Evolutionary conservation across 1,140 invertebrate species (phyloP).

Genomic region (Propsilocerus akamusi): DNA sequence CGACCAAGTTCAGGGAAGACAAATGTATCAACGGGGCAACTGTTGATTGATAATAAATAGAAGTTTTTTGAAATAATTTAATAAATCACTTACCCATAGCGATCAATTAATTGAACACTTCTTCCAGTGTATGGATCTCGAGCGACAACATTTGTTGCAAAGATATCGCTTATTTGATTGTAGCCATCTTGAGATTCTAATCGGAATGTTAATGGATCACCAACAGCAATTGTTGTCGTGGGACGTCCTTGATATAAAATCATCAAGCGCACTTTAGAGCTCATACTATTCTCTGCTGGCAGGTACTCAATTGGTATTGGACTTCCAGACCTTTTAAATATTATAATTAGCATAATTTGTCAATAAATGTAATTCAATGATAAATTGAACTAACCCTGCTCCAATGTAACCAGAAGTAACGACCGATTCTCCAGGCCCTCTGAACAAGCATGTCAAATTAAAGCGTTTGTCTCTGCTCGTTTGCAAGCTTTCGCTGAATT

Average conservation of each 20-base stretch:
- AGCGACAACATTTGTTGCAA: slow-evolving; percentile 84
- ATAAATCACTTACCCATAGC: slow-evolving; percentile 50
- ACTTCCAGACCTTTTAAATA: slow-evolving; percentile 53
- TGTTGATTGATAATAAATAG: slow-evolving; percentile 17
- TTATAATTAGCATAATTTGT: not conserved
- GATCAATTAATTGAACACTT: slow-evolving; percentile 75
- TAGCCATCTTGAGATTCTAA: slow-evolving; percentile 78
- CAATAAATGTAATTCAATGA: not conserved
- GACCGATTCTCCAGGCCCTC: slow-evolving; percentile 77
- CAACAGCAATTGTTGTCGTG: slow-evolving; percentile 85
- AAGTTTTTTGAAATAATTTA: not conserved
- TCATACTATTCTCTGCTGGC: slow-evolving; percentile 74
- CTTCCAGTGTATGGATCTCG: slow-evolving; percentile 80
- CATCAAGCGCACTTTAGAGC: slow-evolving; percentile 65
- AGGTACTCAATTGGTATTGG: slow-evolving; percentile 82
- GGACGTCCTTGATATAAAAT: slow-evolving; percentile 77
- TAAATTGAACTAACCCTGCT: slow-evolving; percentile 46
- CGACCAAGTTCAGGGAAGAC: slow-evolving; percentile 81
- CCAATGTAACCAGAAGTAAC: slow-evolving; percentile 87
- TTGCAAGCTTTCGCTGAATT: slow-evolving; percentile 84
- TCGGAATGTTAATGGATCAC: slow-evolving; percentile 76
- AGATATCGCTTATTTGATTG: slow-evolving; percentile 75
- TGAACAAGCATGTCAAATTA: slow-evolving; percentile 77
- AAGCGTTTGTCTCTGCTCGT: slow-evolving; percentile 79
- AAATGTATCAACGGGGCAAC: slow-evolving; percentile 78